Evolutionary conservation across 2,888 invertebrate species (phyloP), one percentile per base, ranked within the genome.

Genomic region (Stenotaenia linearis): DNA sequence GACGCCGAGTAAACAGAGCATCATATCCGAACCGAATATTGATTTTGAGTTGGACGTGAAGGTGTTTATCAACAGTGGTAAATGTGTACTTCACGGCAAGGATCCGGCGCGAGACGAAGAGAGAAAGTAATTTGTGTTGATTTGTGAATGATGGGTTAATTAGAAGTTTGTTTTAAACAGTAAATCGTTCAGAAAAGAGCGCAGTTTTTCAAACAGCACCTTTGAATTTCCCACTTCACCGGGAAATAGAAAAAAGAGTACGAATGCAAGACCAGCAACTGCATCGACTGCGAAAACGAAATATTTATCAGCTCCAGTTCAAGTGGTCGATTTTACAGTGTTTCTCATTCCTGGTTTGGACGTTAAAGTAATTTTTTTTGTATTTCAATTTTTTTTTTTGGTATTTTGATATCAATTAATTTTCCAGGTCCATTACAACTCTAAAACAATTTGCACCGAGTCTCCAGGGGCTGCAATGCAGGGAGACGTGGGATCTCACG

Each of bases 11-110:
- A 50, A 50, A 50, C 50, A 50, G 50, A 50, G 50, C 18, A 50
- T 50, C 21, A n/a, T 50, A 50, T 50, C 69, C 82, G 96, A 96
- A 84, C 96, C 97, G 0, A 96, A 94, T 85, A 94, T 98, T 79
- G 97, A 98, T 87, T 93, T 98, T 85, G 97, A 98, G 85, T 88
- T 98, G 83, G 97, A 97, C 86, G 94, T 98, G 6, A 97, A 97
- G 87, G 97, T 98, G 74, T 91, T 96, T 84, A 96, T 98, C 81
- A 97, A 97, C 86, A 96, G 96, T 84, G 98, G 98, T 9, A 96
- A 97, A 87, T 98, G 98, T 86, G 96, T 97, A 37, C 89, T 98
- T 45, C 97, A 98, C 86, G 97, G 97, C 1, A 95, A 95, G 86
- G 94, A 95, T 84, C 82, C 89, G 89, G 81, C 88, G 86, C 79